Evolutionary conservation across 2,888 invertebrate species (phyloP).

Genomic region (Epirrhoe alternata): DNA sequence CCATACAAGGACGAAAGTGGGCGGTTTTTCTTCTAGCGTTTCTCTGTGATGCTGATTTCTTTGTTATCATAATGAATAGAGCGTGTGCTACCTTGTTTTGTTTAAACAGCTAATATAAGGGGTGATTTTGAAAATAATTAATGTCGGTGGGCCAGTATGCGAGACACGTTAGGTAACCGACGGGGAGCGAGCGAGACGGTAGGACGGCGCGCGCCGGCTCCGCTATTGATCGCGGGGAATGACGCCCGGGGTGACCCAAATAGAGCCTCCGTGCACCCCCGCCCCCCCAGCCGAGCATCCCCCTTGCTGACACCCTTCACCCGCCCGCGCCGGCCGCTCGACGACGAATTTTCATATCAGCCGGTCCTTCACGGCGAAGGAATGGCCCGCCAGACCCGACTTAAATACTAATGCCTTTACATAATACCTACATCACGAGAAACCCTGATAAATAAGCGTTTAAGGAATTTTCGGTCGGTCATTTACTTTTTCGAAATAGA

Average conservation of each 20-base stretch:
- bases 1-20: conserved; percentile 32
- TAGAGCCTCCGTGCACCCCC: conserved; percentile 79
- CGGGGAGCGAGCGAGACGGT: conserved; percentile 69
- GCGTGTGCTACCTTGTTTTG: conserved; percentile 52
- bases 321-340: conserved; percentile 63
- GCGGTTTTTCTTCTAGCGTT: conserved; percentile 30
- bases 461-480: conserved; percentile 57
- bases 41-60: conserved; percentile 33
- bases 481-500: conserved; percentile 9
- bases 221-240: conserved; percentile 81
- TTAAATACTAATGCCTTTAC: conserved; percentile 71
- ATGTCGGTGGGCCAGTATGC: conserved; percentile 75
- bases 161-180: conserved; percentile 80
- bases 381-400: conserved; percentile 68
- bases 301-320: conserved; percentile 57
- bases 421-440: conserved; percentile 63
- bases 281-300: conserved; percentile 57
- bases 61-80: conserved; percentile 38
- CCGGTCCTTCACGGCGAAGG: conserved; percentile 73
- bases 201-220: conserved; percentile 78
- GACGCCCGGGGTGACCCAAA: conserved; percentile 86
- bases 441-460: conserved; percentile 54
- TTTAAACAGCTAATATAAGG: conserved; percentile 63
- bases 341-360: conserved; percentile 84
- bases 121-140: conserved; percentile 76